These are phyloP conservation scores for Drosophila ezoana DNA, from an alignment of 2,888 invertebrate genomes.

Conservation along the genomic window DNA sequence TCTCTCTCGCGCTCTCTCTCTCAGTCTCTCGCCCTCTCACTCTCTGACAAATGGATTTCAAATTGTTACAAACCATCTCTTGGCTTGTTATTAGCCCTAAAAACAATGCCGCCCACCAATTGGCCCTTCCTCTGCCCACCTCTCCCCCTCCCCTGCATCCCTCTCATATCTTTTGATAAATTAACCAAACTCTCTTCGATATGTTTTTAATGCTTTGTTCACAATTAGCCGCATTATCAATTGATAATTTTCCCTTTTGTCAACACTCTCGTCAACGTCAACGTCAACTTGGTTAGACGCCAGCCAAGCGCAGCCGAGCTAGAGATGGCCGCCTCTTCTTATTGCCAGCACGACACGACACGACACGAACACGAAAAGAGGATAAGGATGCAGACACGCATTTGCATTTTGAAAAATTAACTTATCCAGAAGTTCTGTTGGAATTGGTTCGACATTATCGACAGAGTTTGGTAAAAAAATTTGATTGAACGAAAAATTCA, in stretches of 20 bases:
- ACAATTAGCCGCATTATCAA: slow-evolving; percentile 59
- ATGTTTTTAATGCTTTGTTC: slow-evolving; percentile 51
- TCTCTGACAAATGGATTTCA: slow-evolving; percentile 59
- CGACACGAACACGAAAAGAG: not conserved
- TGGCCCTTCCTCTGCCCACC: not conserved
- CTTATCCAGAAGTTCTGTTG: too few relatives aligned
- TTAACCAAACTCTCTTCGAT: slow-evolving; percentile 60
- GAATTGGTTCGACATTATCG: too few relatives aligned
- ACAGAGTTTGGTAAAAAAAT: too few relatives aligned
- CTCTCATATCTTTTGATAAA: slow-evolving; percentile 72
- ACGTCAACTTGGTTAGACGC: slow-evolving; percentile 29
- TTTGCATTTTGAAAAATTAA: too few relatives aligned
- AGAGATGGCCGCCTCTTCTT: not conserved
- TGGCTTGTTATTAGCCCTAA: slow-evolving; percentile 44
- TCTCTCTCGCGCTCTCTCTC: not conserved
- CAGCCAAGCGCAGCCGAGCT: slow-evolving; percentile 35
- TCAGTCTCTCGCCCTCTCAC: too few relatives aligned
- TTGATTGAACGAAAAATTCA: too few relatives aligned
- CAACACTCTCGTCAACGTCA: slow-evolving; percentile 44
- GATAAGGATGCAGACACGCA: too few relatives aligned
- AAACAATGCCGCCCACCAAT: slow-evolving; percentile 63
- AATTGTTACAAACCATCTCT: slow-evolving; percentile 50
- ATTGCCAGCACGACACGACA: too few relatives aligned
- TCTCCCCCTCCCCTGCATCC: not conserved
- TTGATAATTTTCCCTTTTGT: slow-evolving; percentile 67